Conservation (phyloP, 2,888 invertebrate species). For the Linyphia triangularis region DNA sequence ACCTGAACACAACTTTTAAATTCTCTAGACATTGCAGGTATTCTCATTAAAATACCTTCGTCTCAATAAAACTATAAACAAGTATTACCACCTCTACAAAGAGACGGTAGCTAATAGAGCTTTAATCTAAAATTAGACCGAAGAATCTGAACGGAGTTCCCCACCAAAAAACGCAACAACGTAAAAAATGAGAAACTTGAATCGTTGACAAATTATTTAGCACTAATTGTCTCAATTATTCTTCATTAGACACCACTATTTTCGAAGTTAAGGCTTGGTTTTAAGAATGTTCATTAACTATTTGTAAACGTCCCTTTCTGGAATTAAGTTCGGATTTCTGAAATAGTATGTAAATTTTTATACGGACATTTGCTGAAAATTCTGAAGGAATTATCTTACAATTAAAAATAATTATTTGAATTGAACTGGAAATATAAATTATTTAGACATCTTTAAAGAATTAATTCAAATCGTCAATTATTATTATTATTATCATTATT, state of each 20-base stretch:
- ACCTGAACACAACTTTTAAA: too few relatives aligned
- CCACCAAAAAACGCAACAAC: background rate
- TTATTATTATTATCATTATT: too few relatives aligned
- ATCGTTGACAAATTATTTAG: background rate
- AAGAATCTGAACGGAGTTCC: background rate
- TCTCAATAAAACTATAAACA: background rate
- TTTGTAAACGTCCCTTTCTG: slow-evolving; percentile 4
- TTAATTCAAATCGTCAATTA: too few relatives aligned
- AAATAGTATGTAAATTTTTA: too few relatives aligned
- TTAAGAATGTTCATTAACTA: slow-evolving; percentile 11
- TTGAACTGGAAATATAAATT: too few relatives aligned
- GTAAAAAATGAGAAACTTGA: background rate
- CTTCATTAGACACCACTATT: slow-evolving; percentile 8
- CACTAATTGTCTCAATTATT: slow-evolving; percentile 31
- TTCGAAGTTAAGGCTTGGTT: background rate
- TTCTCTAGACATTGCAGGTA: too few relatives aligned
- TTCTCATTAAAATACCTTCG: too few relatives aligned
- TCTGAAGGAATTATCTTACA: too few relatives aligned
- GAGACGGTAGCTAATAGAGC: background rate
- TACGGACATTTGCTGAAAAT: too few relatives aligned
- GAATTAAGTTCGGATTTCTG: background rate
- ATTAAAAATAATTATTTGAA: too few relatives aligned
- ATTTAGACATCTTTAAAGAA: too few relatives aligned
- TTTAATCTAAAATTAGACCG: slow-evolving; percentile 15
- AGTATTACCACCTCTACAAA: background rate